These are phyloP conservation scores for Eupithecia dodoneata DNA, from an alignment of 2,888 invertebrate species.

Conservation along the genomic window DNA sequence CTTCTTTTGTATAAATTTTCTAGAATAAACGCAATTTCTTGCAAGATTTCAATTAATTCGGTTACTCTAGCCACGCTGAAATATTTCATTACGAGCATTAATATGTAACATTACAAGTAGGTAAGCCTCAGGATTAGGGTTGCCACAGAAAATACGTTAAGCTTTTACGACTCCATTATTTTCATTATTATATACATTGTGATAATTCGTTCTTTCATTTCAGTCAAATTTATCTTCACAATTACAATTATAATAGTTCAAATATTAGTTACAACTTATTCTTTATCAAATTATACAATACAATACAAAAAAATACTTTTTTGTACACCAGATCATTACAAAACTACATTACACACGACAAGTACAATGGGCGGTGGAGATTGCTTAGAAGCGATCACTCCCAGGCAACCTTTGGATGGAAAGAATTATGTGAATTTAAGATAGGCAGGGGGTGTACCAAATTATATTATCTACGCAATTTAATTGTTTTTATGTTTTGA, in stretches of 20 bases:
- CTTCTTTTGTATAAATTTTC: not conserved
- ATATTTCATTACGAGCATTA: constrained; percentile 67
- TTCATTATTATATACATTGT: not conserved
- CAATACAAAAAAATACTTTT: too few relatives aligned
- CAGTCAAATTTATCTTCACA: not conserved
- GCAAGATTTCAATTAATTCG: constrained; percentile 54
- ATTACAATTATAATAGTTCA: not conserved
- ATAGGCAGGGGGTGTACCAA: too few relatives aligned
- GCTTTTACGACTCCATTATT: not conserved
- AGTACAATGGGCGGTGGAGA: too few relatives aligned
- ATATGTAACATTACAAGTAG: constrained; percentile 63
- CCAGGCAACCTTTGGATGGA: too few relatives aligned
- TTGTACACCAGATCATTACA: too few relatives aligned
- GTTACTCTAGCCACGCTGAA: constrained; percentile 49
- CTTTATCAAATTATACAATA: not conserved
- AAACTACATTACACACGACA: too few relatives aligned
- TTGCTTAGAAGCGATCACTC: too few relatives aligned
- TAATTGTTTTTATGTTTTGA: too few relatives aligned
- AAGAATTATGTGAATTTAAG: too few relatives aligned
- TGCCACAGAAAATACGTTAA: constrained; percentile 22
- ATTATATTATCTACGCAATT: too few relatives aligned
- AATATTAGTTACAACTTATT: not conserved
- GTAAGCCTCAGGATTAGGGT: constrained; percentile 50
- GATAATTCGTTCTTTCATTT: not conserved
- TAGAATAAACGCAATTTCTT: constrained; percentile 44